Conservation (phyloP, 1,140 invertebrate species). For the Holotrichia oblita region DNA sequence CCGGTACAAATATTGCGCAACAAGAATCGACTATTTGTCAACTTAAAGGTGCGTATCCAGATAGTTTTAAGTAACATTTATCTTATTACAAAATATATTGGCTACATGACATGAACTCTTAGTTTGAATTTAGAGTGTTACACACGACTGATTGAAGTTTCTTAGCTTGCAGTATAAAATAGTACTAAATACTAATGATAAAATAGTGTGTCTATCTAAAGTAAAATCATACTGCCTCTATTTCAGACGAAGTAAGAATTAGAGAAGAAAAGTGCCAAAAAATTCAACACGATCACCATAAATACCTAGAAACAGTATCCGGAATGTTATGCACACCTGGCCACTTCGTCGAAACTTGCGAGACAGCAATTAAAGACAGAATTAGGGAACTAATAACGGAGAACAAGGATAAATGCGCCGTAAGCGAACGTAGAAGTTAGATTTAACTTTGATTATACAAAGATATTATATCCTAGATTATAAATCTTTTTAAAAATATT, state of each 20-base stretch:
- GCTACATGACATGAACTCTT: no score
- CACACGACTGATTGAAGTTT: no score
- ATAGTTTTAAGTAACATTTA: no score
- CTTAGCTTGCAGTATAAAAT: no score
- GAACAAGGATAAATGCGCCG: slow-evolving; percentile 77
- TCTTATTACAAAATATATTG: no score
- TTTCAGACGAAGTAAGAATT: slow-evolving; percentile 73
- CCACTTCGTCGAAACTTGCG: slow-evolving; percentile 77
- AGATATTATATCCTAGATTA: no score
- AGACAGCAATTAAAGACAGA: slow-evolving; percentile 78
- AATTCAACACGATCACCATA: slow-evolving; percentile 71
- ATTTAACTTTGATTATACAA: no score
- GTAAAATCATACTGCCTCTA: slow-evolving; percentile 30
- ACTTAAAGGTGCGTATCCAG: slow-evolving; percentile 67
- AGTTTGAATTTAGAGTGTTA: no score
- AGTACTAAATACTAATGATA: no score
- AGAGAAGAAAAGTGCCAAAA: slow-evolving; percentile 74
- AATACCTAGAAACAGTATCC: slow-evolving; percentile 72
- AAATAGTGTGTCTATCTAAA: no score
- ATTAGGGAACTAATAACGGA: slow-evolving; percentile 78
- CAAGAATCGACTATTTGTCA: slow-evolving; percentile 74
- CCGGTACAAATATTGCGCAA: slow-evolving; percentile 73
- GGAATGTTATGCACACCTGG: slow-evolving; percentile 73
- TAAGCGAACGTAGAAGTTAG: slow-evolving; percentile 59
- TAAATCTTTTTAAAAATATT: slow-evolving; percentile 3